phyloP scores from a whole-genome alignment of 2,113 vertebrate species.

The Reinhardtius hippoglossoides region DNA sequence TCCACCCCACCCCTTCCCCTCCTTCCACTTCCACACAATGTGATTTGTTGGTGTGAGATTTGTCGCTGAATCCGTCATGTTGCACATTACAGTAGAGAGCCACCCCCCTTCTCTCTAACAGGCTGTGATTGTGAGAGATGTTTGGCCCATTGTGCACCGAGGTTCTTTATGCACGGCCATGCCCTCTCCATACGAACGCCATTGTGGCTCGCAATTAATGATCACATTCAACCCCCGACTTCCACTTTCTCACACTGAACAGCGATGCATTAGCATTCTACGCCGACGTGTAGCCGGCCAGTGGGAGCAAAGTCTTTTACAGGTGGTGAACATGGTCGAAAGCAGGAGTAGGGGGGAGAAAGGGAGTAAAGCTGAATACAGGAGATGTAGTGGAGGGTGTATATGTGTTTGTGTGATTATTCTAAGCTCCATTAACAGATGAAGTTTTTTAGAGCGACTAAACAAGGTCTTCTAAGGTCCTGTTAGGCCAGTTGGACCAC shows the following conservation, averaged over 20 bases:
- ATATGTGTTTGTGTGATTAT: slow-evolving; percentile 1
- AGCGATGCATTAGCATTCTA: slow-evolving; percentile 60
- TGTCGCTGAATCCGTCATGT: slow-evolving; percentile 45
- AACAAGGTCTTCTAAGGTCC: slow-evolving; percentile 15
- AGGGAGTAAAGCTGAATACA: background rate
- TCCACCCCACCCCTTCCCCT: background rate
- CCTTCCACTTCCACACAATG: slow-evolving; percentile 51
- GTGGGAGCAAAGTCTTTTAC: slow-evolving; percentile 8
- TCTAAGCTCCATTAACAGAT: slow-evolving; percentile 16
- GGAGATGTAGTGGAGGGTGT: background rate
- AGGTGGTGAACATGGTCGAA: slow-evolving; percentile 16
- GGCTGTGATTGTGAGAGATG: slow-evolving; percentile 36
- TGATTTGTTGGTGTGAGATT: slow-evolving; percentile 61
- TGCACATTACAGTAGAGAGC: background rate
- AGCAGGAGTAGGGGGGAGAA: background rate
- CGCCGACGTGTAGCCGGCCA: background rate
- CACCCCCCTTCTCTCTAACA: background rate
- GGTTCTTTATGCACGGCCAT: background rate
- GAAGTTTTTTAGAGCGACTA: background rate
- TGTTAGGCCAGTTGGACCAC: background rate
- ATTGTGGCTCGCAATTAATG: slow-evolving; percentile 1
- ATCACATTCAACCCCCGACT: background rate
- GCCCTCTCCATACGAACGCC: background rate
- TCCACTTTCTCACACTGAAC: slow-evolving; percentile 54
- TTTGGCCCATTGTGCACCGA: slow-evolving; percentile 47